These are phyloP conservation scores for Sterna hirundo DNA, from an alignment of 2,113 vertebrate species.

Conservation along the genomic window DNA sequence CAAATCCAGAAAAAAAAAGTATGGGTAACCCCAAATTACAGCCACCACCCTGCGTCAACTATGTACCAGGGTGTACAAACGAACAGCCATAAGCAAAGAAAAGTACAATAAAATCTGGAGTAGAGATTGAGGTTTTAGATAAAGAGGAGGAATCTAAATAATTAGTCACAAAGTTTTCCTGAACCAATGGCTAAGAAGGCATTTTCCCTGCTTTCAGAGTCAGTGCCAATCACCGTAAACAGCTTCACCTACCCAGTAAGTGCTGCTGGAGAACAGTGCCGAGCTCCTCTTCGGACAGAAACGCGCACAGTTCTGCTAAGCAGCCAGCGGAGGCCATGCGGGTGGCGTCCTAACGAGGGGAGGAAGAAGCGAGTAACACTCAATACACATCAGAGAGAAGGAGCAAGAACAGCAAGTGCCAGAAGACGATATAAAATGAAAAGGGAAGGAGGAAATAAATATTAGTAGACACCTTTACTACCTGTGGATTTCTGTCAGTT, in stretches of 20 bases:
- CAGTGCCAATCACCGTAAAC: neutral
- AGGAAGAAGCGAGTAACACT: neutral
- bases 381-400: neutral
- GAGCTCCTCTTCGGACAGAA: constrained; percentile 93
- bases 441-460: neutral
- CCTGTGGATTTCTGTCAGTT: neutral
- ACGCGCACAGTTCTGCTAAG: constrained; percentile 92
- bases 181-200: neutral
- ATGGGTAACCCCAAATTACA: neutral
- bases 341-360: constrained; percentile 85
- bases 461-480: neutral
- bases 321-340: constrained; percentile 95
- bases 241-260: constrained; percentile 81
- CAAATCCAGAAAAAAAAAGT: neutral
- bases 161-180: neutral
- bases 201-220: neutral
- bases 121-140: neutral
- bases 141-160: neutral
- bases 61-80: neutral
- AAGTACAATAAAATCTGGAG: neutral
- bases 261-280: constrained; percentile 84
- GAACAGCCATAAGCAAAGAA: neutral
- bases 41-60: neutral
- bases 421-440: neutral
- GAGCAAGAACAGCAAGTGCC: neutral